Evolutionary conservation across 2,113 vertebrate species (phyloP).

Genomic region (Muntiacus muntjak): DNA sequence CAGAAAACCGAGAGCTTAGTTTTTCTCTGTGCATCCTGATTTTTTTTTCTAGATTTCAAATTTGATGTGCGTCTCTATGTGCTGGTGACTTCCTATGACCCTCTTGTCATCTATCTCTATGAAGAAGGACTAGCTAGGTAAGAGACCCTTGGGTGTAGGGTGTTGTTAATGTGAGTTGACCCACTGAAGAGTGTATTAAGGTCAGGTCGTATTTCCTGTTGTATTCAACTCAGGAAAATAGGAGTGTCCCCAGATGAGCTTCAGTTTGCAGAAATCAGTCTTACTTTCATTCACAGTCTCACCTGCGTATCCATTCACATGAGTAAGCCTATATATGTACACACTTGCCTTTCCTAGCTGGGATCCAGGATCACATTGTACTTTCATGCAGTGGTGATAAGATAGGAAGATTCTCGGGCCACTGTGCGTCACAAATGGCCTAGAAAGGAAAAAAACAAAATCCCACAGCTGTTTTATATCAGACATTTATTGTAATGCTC

Average conservation of each 20-base stretch:
- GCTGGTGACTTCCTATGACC: conserved; percentile 96
- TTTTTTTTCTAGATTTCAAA: conserved; percentile 89
- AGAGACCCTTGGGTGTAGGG: conserved; percentile 28
- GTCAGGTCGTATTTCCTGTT: conserved; percentile 7
- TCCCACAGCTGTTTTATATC: neutral
- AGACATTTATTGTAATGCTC: neutral
- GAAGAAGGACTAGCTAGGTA: conserved; percentile 97
- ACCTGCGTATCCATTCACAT: neutral
- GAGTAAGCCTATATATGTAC: neutral
- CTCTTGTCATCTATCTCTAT: conserved; percentile 94
- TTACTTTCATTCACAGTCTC: neutral
- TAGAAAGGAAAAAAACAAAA: neutral
- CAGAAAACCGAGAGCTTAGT: neutral
- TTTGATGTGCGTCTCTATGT: conserved; percentile 97
- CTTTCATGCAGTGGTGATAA: neutral
- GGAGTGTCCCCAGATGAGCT: neutral
- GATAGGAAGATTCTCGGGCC: neutral
- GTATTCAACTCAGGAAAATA: neutral
- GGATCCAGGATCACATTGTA: neutral
- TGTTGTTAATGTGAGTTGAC: neutral
- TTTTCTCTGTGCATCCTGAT: conserved; percentile 2
- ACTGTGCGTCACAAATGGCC: neutral
- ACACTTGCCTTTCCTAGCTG: neutral
- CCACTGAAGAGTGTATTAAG: neutral
- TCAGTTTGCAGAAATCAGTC: neutral